These are phyloP conservation scores for Leptoteleia sp. DNA, from an alignment of 1,140 invertebrate genomes.

Conservation along the genomic window DNA sequence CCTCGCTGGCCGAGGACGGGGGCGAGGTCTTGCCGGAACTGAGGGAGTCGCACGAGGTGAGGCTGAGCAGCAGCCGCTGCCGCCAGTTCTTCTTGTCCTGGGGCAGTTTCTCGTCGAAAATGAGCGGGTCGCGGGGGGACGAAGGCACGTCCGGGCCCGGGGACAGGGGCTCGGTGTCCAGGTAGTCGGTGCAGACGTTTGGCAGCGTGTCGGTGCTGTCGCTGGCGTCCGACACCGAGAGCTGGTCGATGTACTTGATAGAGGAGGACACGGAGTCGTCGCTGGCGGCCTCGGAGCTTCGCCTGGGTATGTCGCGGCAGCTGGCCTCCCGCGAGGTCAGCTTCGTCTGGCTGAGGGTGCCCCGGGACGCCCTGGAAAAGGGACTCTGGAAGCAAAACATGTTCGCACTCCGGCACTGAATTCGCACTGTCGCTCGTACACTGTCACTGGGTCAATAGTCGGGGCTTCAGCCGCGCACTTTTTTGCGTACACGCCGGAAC, in stretches of 20 bases:
- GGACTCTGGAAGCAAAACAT: conserved; percentile 81
- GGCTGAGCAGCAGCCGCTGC: conserved; percentile 71
- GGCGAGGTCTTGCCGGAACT: conserved; percentile 69
- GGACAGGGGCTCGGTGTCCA: conserved; percentile 74
- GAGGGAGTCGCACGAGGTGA: conserved; percentile 71
- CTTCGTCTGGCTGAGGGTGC: conserved; percentile 62
- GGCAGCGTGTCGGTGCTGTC: conserved; percentile 78
- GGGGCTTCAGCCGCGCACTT: conserved; percentile 42
- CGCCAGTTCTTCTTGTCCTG: conserved; percentile 69
- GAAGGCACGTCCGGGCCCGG: conserved; percentile 71
- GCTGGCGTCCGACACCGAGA: conserved; percentile 72
- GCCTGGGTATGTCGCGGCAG: conserved; percentile 58
- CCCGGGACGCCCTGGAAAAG: conserved; percentile 75
- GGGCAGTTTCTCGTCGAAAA: conserved; percentile 34
- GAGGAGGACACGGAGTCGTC: conserved; percentile 76
- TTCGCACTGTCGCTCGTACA: conserved; percentile 8
- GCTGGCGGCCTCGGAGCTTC: conserved; percentile 75
- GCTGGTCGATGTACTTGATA: conserved; percentile 77
- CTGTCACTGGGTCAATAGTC: conserved; percentile 33
- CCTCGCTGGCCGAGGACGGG: conserved; percentile 70
- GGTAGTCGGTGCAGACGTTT: conserved; percentile 75
- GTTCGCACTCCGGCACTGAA: background rate
- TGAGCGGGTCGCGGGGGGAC: conserved; percentile 55
- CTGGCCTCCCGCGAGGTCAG: conserved; percentile 49
- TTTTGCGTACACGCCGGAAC: conserved; percentile 70